Base-by-base conservation (phyloP, 1,140 invertebrate species). In the Teleogryllus occipitalis region DNA sequence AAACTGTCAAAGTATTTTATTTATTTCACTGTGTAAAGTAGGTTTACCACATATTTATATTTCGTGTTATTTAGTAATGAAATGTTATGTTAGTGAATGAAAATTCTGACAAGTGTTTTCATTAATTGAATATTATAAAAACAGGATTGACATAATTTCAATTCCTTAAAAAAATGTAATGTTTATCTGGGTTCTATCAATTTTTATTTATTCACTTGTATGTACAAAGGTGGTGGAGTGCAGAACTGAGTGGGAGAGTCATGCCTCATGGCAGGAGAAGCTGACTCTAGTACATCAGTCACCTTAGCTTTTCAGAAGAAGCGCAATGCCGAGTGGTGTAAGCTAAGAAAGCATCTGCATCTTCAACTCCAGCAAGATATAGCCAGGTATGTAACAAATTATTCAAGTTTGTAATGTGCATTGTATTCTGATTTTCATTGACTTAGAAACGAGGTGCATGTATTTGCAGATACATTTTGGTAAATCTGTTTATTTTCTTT, bases 191-290 rank as follows among this genome's bases (percentile, higher is more conserved):
- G 7, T 78, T 78, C 18, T n/a, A 15, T 78, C 48, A 0, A 7
- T 78, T 46, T 78, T 54, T 76, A 12, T 39, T 39, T 14, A 10
- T 75, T 8, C 39, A 27, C 21, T 75, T 21, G 12, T 72, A n/a
- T 72, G 1, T 76, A 7, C 8, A 14, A 65, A 80, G 76, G 76
- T 77, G 48, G 75, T n/a, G 22, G 79, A 39, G 79, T 47, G 54
- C 76, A 48, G 12, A 77, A n/a, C 15, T 15, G 76, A 79, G 18
- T 75, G 75, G 47, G 39, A 73, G 74, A 76, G 75, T 79, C 80
- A 81, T 81, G 80, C 77, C 80, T 81, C 80, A 81, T 81, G 80
- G 80, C 80, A 76, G 78, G 78, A 79, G 80, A 79, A 72, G 75
- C 78, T 76, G 73, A 49, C 75, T 75, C 54, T 79, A 76, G 78